phyloP scores from a whole-genome alignment of 2,113 vertebrate species.

The Ptilonorhynchus violaceus region DNA sequence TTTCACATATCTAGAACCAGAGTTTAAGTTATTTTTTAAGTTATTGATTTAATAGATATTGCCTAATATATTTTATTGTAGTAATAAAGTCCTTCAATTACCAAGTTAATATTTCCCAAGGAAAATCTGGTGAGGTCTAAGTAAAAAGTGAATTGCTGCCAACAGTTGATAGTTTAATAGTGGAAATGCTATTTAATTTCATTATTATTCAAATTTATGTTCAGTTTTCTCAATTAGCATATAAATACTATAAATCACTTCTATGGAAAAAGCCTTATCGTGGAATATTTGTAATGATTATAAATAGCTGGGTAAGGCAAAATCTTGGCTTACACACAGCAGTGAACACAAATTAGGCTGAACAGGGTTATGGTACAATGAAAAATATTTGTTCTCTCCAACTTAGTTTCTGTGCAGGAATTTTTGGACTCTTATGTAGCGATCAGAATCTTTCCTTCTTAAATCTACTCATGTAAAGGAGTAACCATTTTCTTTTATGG shows the following conservation, averaged over 20 bases:
- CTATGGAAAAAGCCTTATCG: not conserved
- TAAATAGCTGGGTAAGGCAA: not conserved
- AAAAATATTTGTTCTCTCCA: not conserved
- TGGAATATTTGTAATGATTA: not conserved
- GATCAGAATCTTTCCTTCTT: not conserved
- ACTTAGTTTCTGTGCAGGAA: not conserved
- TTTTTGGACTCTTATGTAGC: not conserved
- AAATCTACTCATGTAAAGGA: not conserved
- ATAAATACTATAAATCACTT: not conserved
- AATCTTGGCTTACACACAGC: not conserved
- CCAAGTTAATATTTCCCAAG: not conserved
- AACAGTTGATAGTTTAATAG: not conserved
- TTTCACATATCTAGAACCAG: not conserved
- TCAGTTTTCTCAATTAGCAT: not conserved
- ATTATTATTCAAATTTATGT: not conserved
- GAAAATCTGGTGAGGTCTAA: not conserved
- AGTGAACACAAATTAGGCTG: not conserved
- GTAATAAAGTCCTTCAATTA: not conserved
- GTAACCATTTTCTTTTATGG: not conserved
- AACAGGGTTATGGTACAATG: not conserved
- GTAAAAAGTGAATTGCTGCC: not conserved
- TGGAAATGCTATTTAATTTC: not conserved
- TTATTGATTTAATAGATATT: not conserved
- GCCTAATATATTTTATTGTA: not conserved
- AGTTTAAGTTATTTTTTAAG: not conserved